Conservation (phyloP, 2,888 invertebrate genomes). For the Hedya salicella region DNA sequence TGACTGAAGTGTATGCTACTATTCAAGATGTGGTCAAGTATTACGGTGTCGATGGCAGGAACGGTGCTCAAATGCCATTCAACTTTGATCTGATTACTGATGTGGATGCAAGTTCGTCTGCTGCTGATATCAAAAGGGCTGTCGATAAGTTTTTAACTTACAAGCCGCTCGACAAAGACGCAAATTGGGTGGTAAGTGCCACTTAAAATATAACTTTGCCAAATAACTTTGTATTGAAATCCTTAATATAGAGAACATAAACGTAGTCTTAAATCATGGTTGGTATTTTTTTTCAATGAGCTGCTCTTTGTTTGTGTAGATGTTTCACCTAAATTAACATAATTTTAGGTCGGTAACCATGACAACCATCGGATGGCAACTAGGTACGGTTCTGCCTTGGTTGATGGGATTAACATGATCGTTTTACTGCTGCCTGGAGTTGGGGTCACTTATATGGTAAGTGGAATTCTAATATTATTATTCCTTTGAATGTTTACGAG, state of each 20-base stretch:
- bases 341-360: slow-evolving; percentile 87
- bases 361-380: slow-evolving; percentile 87
- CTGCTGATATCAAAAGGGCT: slow-evolving; percentile 85
- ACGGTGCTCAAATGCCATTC: slow-evolving; percentile 91
- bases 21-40: slow-evolving; percentile 86
- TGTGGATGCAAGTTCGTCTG: slow-evolving; percentile 84
- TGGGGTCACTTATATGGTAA: slow-evolving; percentile 88
- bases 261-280: too few relatives aligned
- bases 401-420: slow-evolving; percentile 90
- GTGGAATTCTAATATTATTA: too few relatives aligned
- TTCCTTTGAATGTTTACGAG: too few relatives aligned
- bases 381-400: slow-evolving; percentile 86
- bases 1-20: slow-evolving; percentile 90
- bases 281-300: too few relatives aligned
- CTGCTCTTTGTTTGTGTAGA: not conserved
- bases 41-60: slow-evolving; percentile 83
- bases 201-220: not conserved
- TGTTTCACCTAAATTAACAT: not conserved
- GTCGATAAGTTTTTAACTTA: slow-evolving; percentile 88
- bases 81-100: slow-evolving; percentile 90
- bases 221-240: too few relatives aligned
- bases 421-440: slow-evolving; percentile 90
- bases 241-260: too few relatives aligned
- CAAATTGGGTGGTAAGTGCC: slow-evolving; percentile 91
- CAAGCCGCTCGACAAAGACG: slow-evolving; percentile 84